These are phyloP conservation scores for Varanus komodoensis DNA, from an alignment of 2,113 vertebrate genomes.

Conservation along the genomic window DNA sequence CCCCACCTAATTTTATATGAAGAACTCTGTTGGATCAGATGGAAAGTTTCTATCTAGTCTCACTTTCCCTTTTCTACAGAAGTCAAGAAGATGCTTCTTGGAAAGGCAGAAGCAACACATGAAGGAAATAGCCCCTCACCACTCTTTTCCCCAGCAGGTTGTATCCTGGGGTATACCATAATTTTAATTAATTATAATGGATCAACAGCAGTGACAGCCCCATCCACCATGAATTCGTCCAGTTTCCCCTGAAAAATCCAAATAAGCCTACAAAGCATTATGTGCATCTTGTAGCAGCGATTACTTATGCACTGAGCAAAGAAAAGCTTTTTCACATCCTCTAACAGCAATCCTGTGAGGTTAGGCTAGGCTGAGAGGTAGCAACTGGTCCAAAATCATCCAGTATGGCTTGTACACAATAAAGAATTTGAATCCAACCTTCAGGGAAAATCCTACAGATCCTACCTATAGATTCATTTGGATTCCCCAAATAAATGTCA, in stretches of 20 bases:
- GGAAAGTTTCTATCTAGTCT: not conserved
- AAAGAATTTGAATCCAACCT: not conserved
- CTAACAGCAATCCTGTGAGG: not conserved
- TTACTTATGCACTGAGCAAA: no score
- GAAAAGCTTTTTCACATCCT: not conserved
- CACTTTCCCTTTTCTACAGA: not conserved
- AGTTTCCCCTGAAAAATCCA: not conserved
- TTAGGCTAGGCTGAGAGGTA: not conserved
- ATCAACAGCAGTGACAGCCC: not conserved
- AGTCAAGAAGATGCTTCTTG: not conserved
- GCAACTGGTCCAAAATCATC: not conserved
- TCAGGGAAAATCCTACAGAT: no score
- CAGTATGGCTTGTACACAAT: not conserved
- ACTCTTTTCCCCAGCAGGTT: no score
- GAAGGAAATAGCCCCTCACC: not conserved
- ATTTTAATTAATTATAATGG: not conserved
- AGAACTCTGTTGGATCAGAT: not conserved
- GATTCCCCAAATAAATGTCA: no score
- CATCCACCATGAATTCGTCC: not conserved
- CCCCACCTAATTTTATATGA: not conserved
- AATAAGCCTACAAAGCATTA: not conserved
- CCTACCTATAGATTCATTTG: no score
- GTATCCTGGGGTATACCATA: not conserved
- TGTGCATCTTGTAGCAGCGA: not conserved
- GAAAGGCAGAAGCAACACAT: not conserved